A percentile compares a stretch with the other conserved stretches of the same genome.
Evolutionary conservation across 2,113 vertebrate species (phyloP).

Genomic region (Hydrochoerus hydrochaeris): DNA sequence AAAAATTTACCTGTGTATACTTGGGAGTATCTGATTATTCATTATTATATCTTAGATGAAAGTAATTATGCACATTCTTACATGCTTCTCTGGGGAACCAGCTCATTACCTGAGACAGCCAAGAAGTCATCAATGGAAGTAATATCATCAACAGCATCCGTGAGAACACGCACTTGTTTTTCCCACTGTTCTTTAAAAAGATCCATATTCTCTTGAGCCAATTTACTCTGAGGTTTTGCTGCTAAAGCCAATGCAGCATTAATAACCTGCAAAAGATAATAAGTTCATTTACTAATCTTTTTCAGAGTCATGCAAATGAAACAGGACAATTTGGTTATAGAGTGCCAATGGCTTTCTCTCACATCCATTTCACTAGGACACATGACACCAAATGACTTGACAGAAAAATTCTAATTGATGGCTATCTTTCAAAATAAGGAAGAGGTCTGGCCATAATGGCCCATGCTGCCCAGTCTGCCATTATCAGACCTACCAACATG

Average conservation of each 20-base stretch:
- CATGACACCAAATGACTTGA: neutral
- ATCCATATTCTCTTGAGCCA: slow-evolving; percentile 99
- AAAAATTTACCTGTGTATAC: slow-evolving; percentile 47
- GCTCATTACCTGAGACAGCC: slow-evolving; percentile 94
- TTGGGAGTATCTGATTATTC: neutral
- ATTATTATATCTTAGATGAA: slow-evolving; percentile 18
- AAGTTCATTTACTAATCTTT: slow-evolving; percentile 36
- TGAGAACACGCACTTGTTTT: slow-evolving; percentile 97
- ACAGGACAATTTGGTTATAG: neutral
- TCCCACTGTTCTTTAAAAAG: slow-evolving; percentile 99
- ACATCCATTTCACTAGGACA: neutral
- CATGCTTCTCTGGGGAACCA: neutral
- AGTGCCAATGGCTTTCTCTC: neutral
- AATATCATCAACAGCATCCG: slow-evolving; percentile 98
- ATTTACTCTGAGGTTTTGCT: slow-evolving; percentile 98
- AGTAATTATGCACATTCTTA: neutral
- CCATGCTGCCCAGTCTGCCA: neutral
- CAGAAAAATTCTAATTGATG: neutral
- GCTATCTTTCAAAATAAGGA: slow-evolving; percentile 26
- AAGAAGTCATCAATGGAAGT: slow-evolving; percentile 99
- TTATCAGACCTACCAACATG: neutral
- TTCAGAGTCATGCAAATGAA: neutral
- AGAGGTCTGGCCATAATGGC: neutral
- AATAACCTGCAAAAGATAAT: slow-evolving; percentile 93
- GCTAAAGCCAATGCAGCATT: slow-evolving; percentile 98